These are phyloP conservation scores for Parotocinclus haroldoi DNA, from an alignment of 2,797 vertebrate species.

Conservation along the genomic window DNA sequence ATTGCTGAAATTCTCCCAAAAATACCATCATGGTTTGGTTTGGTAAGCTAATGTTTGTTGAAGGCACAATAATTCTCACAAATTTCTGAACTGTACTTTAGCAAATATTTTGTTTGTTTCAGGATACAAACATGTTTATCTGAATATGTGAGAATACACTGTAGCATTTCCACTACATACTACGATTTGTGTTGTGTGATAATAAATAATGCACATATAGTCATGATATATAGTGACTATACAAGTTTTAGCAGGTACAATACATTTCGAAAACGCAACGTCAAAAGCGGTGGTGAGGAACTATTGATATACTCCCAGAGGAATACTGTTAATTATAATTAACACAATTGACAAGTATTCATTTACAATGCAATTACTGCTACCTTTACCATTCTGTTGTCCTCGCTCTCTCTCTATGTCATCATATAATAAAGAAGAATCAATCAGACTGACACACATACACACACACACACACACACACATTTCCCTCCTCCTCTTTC, in stretches of 20 bases:
- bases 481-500: not conserved
- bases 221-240: no score
- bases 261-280: no score
- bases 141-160: no score
- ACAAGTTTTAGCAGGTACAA: no score
- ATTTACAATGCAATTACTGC: conserved; percentile 45
- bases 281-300: conserved; percentile 15
- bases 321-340: conserved; percentile 41
- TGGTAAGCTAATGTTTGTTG: not conserved
- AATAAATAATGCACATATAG: no score
- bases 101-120: no score
- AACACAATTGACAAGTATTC: conserved; percentile 36
- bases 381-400: conserved; percentile 26
- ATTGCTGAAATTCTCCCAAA: conserved; percentile 16
- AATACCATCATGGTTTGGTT: conserved; percentile 3
- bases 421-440: conserved; percentile 38
- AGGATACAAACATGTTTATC: no score
- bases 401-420: conserved; percentile 13
- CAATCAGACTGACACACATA: conserved; percentile 20
- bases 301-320: conserved; percentile 29
- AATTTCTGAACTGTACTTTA: no score
- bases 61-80: no score
- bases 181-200: no score
- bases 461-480: conserved; percentile 3
- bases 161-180: no score